Percentiles rank a stretch among this genome's conserved stretches.
Conservation (phyloP, 2,797 vertebrate genomes). For the Siniperca undulata region DNA sequence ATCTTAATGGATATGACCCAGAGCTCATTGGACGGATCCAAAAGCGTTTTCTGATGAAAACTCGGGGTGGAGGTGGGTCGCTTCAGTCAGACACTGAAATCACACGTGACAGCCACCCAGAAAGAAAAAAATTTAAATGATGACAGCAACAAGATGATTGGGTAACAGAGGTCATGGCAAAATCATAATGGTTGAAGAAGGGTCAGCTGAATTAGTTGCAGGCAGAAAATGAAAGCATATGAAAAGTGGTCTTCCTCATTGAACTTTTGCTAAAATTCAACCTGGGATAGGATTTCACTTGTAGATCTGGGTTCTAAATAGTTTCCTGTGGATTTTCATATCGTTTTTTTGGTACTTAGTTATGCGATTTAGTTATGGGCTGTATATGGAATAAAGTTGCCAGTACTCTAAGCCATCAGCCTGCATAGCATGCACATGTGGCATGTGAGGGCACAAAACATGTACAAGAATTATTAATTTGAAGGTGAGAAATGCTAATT, state of each 20-base stretch:
- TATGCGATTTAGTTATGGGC: not conserved
- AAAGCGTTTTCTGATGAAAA: too few relatives aligned
- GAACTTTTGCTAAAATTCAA: too few relatives aligned
- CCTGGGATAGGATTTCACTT: not conserved
- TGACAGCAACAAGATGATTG: too few relatives aligned
- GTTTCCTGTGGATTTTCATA: too few relatives aligned
- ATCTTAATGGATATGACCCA: too few relatives aligned
- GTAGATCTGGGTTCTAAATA: not conserved
- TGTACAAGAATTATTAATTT: not conserved
- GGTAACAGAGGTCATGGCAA: too few relatives aligned
- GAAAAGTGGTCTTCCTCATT: not conserved
- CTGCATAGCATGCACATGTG: not conserved
- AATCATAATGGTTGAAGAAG: not conserved
- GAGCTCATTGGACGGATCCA: too few relatives aligned
- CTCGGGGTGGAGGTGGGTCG: too few relatives aligned
- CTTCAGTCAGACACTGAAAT: too few relatives aligned
- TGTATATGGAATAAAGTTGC: not conserved
- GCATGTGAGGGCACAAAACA: not conserved
- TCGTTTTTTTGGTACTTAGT: too few relatives aligned
- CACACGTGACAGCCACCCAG: too few relatives aligned
- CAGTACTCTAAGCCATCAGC: not conserved
- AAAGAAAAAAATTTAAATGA: too few relatives aligned
- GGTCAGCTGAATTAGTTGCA: not conserved
- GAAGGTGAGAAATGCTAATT: not conserved
- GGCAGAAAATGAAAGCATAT: not conserved